Evolutionary conservation across 2,888 invertebrate species (phyloP).

Genomic region (Epinotia brunnichana): DNA sequence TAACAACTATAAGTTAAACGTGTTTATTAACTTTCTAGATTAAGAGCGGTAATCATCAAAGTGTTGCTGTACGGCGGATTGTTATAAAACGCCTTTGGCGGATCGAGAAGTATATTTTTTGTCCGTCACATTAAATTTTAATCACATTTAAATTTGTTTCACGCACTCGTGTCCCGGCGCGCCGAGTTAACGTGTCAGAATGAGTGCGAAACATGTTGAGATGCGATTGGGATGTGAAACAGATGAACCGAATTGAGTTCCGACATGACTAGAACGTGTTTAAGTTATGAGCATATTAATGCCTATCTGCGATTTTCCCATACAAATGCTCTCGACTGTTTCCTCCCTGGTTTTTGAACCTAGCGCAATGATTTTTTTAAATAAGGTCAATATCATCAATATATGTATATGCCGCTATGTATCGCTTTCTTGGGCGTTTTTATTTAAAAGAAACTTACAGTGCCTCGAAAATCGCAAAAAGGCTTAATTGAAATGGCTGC

Average conservation of each 20-base stretch:
- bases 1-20: neutral
- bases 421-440: too few species aligned
- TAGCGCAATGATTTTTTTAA: too few species aligned
- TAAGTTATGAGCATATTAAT: neutral
- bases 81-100: constrained; percentile 30
- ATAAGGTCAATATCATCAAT: too few species aligned
- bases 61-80: constrained; percentile 18
- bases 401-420: too few species aligned
- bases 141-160: neutral
- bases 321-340: too few species aligned
- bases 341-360: too few species aligned
- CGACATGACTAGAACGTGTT: neutral
- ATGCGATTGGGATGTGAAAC: neutral
- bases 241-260: neutral
- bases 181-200: neutral
- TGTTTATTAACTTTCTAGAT: constrained; percentile 18
- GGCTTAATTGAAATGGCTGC: too few species aligned
- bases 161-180: neutral
- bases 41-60: constrained; percentile 20
- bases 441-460: too few species aligned
- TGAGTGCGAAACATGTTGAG: neutral
- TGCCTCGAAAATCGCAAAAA: too few species aligned
- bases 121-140: neutral
- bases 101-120: neutral
- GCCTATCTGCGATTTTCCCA: too few species aligned